phyloP scores from a whole-genome alignment of 1,140 invertebrate species.

The Aphis craccivora region DNA sequence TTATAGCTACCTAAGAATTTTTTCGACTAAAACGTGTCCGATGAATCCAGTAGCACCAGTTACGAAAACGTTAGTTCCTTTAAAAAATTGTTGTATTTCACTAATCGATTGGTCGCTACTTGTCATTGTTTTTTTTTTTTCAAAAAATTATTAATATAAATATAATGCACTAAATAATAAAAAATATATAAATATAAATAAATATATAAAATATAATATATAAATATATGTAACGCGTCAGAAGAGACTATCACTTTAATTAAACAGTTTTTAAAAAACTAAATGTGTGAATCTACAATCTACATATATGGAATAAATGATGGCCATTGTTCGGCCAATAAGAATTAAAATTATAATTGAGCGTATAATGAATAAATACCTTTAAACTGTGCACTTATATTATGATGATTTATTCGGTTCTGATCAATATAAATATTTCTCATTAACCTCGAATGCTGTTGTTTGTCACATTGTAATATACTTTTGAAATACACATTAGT shows the following conservation, averaged over 20 bases:
- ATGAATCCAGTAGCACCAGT: slow-evolving; percentile 80
- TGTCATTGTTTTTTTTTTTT: background rate
- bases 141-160: background rate
- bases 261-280: background rate
- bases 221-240: too few species aligned
- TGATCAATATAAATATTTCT: background rate
- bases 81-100: slow-evolving; percentile 58
- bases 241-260: background rate
- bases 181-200: too few species aligned
- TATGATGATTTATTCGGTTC: slow-evolving; percentile 9
- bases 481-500: background rate
- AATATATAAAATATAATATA: too few species aligned
- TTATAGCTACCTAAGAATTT: slow-evolving; percentile 63
- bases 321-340: background rate
- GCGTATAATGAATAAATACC: background rate
- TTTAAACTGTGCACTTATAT: background rate
- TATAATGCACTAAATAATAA: too few species aligned
- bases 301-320: background rate
- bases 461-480: background rate
- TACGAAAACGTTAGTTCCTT: slow-evolving; percentile 71
- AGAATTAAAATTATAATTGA: background rate
- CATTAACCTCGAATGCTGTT: background rate
- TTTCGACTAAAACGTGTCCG: slow-evolving; percentile 70
- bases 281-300: background rate
- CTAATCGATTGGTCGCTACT: background rate